Base-by-base conservation (phyloP, 2,888 invertebrate genomes). In the Stenichneumon culpator region DNA sequence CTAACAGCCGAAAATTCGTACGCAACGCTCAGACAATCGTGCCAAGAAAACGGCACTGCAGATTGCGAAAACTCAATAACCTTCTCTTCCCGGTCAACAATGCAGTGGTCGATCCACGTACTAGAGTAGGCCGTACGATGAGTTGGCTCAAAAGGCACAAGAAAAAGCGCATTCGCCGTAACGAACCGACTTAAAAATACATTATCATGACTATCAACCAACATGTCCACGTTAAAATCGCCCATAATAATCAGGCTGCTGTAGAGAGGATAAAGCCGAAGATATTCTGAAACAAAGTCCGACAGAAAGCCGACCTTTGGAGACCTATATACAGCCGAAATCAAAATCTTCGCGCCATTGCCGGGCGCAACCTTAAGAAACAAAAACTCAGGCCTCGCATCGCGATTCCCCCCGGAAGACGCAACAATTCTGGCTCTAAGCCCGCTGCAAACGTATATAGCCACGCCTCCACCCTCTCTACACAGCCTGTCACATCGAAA, bases 161-260 rank as follows among this genome's bases (percentile, higher is more conserved):
- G 50, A n/a, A 32, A 28, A 69, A 6, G 6, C 6, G 25, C 47
- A 28, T 28, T 69, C 1, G 7, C 25, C 47, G 22, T 2, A 0
- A 50, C 50, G 7, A 69, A 69, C 7, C 25, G 47, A 3, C 14
- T 4, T n/a, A 69, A 16, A 3, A 22, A 11, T 2, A 7, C 11
- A 14, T 47, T 69, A 25, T 69, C 47, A 16, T 69, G 28, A 14
- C 14, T 36, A 2, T 14, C 25, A 4, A 6, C 6, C 0, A 3
- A 1, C 52, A 70, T 70, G 32, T 70, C 19, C 1, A 11, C n/a
- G 22, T 70, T 70, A 19, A 70, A n/a, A 70, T 70, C 70, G 0
- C n/a, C n/a, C n/a, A n/a, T n/a, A n/a, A n/a, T n/a, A n/a, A n/a
- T n/a, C n/a, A n/a, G n/a, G n/a, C n/a, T 50, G 14, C 9, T 1